Conservation (phyloP, 2,113 vertebrate genomes). For the Callospermophilus lateralis region DNA sequence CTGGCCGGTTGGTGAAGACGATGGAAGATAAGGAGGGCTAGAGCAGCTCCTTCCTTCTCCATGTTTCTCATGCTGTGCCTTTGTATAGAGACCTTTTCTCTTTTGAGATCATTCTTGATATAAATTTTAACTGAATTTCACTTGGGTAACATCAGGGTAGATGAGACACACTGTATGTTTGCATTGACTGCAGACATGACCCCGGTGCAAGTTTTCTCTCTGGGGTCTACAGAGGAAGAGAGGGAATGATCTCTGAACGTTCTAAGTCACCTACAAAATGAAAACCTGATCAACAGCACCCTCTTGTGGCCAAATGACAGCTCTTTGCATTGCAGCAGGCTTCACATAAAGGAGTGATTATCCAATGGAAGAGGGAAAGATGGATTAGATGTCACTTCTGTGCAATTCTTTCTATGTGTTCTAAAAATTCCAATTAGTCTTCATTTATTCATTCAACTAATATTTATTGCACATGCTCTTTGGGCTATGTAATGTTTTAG, state of each 20-base stretch:
- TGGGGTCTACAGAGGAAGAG: neutral
- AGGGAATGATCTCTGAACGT: neutral
- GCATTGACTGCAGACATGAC: neutral
- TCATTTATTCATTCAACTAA: constrained; percentile 3
- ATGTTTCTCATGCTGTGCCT: neutral
- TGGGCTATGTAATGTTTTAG: neutral
- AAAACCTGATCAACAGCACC: constrained; percentile 65
- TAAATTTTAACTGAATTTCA: constrained; percentile 24
- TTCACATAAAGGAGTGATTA: neutral
- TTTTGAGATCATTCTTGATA: neutral
- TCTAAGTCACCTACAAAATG: neutral
- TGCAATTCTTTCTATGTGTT: neutral
- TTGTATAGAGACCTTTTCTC: neutral
- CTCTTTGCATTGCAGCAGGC: neutral
- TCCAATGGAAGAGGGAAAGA: neutral
- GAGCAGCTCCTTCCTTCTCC: neutral
- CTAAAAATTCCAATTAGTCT: neutral
- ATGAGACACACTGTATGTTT: neutral
- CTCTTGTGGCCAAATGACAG: constrained; percentile 75
- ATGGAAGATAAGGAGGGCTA: neutral
- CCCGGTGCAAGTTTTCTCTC: neutral
- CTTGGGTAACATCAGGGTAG: neutral
- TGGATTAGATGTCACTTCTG: neutral
- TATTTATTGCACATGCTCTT: neutral
- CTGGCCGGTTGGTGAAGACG: neutral